A percentile compares a stretch with the other conserved stretches of the same genome.
Conservation (phyloP, 2,113 vertebrate species). For the Melanostigma gelatinosum region DNA sequence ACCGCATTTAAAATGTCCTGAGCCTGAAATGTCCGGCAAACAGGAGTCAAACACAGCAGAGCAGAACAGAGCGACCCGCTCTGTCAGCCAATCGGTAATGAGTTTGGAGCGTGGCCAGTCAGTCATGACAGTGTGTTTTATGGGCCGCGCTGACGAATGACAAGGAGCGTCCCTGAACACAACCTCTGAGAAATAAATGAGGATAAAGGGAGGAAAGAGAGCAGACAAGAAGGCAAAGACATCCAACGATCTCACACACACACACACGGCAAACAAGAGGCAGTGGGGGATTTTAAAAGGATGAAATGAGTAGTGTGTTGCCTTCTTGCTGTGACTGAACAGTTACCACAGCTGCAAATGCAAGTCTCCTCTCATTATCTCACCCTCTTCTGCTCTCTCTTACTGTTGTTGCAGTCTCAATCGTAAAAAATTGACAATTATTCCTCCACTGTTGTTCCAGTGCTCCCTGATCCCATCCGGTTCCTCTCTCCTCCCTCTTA, state of each 20-base stretch:
- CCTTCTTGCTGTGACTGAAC: conserved; percentile 54
- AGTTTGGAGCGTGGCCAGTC: conserved; percentile 93
- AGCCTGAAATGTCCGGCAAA: conserved; percentile 78
- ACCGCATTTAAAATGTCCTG: conserved; percentile 78
- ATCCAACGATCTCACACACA: conserved; percentile 1
- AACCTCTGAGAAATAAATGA: conserved; percentile 83
- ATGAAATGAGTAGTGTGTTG: conserved; percentile 42
- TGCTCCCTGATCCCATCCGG: conserved; percentile 29
- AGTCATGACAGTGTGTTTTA: conserved; percentile 90
- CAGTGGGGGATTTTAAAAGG: conserved; percentile 46
- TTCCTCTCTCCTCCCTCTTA: conserved; percentile 24
- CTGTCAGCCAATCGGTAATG: conserved; percentile 96
- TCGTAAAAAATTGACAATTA: conserved; percentile 68
- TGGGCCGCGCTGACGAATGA: conserved; percentile 79
- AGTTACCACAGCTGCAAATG: conserved; percentile 58
- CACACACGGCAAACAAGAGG: conserved; percentile 36
- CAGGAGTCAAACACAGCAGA: conserved; percentile 76
- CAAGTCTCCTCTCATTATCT: conserved; percentile 53
- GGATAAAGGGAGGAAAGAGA: conserved; percentile 79
- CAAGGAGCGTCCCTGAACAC: conserved; percentile 81
- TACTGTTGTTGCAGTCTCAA: conserved; percentile 47
- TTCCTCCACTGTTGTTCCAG: conserved; percentile 35
- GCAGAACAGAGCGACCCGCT: conserved; percentile 82
- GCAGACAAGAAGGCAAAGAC: conserved; percentile 52
- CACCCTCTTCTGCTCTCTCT: conserved; percentile 24